Conservation (phyloP, 2,113 vertebrate species). For the Malurus cyaneus region DNA sequence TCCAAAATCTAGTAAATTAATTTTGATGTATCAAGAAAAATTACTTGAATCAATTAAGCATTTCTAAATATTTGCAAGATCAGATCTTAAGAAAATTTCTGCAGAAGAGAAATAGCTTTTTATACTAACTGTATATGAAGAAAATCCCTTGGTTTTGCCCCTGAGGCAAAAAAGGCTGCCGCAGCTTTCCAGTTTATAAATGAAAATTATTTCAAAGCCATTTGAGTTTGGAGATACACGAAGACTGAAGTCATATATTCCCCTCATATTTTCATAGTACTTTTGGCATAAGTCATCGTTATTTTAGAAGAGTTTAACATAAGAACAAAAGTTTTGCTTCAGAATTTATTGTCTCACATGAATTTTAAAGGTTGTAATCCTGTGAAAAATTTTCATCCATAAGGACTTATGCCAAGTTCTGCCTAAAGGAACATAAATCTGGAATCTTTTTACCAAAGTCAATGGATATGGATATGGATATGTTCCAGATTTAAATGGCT, state of each 20-base stretch:
- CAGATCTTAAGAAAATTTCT: not conserved
- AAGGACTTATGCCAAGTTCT: not conserved
- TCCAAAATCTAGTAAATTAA: not conserved
- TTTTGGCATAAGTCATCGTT: not conserved
- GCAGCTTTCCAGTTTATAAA: not conserved
- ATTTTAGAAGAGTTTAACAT: not conserved
- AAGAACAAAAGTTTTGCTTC: not conserved
- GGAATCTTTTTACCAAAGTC: not conserved
- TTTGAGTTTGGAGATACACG: not conserved
- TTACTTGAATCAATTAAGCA: not conserved
- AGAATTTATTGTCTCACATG: not conserved
- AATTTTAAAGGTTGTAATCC: not conserved
- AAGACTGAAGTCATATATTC: not conserved
- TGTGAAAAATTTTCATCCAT: not conserved
- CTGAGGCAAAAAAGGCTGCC: not conserved
- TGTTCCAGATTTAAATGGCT: not conserved
- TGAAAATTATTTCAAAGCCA: not conserved
- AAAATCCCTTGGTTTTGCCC: not conserved
- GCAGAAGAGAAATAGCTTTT: not conserved
- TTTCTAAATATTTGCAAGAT: not conserved
- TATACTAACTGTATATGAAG: not conserved
- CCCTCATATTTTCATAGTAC: not conserved
- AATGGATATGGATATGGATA: not conserved
- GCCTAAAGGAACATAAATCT: not conserved
- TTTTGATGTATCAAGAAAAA: not conserved